Conservation (phyloP, 2,113 vertebrate genomes). For the Microtus ochrogaster region DNA sequence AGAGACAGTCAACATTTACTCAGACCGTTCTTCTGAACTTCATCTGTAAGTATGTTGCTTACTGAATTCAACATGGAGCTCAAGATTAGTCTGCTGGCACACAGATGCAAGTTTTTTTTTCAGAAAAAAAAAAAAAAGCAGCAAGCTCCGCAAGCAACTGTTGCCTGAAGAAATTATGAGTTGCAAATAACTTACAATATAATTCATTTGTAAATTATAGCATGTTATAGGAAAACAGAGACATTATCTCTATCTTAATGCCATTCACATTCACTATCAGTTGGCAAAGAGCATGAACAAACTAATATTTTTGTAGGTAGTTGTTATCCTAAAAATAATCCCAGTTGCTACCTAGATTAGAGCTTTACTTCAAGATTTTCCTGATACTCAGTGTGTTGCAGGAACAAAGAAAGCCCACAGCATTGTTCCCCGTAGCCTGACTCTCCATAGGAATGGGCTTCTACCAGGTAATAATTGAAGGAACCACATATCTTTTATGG, state of each 20-base stretch:
- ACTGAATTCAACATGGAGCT: constrained; percentile 49
- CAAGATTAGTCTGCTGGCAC: constrained; percentile 1
- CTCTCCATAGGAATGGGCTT: background rate
- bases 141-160: background rate
- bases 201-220: constrained; percentile 49
- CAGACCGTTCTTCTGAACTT: constrained; percentile 43
- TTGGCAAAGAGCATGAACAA: background rate
- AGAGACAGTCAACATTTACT: constrained; percentile 54
- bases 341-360: background rate
- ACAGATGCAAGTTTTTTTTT: constrained; percentile 27
- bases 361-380: background rate
- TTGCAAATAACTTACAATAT: constrained; percentile 28
- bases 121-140: background rate
- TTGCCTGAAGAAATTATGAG: constrained; percentile 39
- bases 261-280: background rate
- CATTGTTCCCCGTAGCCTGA: background rate
- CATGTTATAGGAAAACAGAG: background rate
- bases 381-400: background rate
- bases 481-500: background rate
- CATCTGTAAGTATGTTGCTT: constrained; percentile 54
- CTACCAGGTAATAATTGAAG: background rate
- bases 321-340: background rate
- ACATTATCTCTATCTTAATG: background rate
- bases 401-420: background rate
- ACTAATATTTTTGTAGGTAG: constrained; percentile 17